Evolutionary conservation across 2,797 vertebrate genomes (phyloP).

Genomic region (Crax fasciolata): DNA sequence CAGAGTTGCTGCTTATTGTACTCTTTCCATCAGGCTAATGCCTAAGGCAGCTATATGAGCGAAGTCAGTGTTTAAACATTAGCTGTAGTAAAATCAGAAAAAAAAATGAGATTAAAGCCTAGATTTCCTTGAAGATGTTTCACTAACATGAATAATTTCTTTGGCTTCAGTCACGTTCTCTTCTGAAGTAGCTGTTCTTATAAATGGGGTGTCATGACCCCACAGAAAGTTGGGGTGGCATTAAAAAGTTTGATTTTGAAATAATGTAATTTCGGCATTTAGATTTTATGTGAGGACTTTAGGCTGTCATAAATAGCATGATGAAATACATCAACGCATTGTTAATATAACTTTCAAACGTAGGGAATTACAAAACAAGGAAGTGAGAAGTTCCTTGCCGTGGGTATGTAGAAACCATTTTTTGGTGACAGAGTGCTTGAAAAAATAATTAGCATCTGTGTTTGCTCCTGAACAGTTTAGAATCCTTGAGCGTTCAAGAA

Average conservation of each 20-base stretch:
- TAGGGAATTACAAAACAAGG: neutral
- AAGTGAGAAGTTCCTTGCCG: neutral
- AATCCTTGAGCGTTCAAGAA: neutral
- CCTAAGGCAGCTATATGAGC: slow-evolving; percentile 16
- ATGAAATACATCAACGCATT: neutral
- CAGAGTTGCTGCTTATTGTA: neutral
- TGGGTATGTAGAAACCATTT: neutral
- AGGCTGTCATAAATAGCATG: neutral
- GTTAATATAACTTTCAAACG: neutral
- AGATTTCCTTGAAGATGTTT: neutral
- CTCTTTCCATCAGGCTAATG: neutral
- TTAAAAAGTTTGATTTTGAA: neutral
- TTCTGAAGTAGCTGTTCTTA: neutral
- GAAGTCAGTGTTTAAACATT: slow-evolving; percentile 11
- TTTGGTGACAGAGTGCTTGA: neutral
- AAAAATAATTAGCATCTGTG: neutral
- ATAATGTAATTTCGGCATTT: neutral
- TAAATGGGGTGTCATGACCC: accelerated
- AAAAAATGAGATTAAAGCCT: neutral
- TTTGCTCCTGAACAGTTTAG: neutral
- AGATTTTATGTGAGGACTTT: neutral
- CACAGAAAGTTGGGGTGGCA: neutral
- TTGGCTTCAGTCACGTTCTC: neutral
- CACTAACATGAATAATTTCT: neutral
- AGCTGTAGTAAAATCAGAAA: neutral